Evolutionary conservation across 2,113 vertebrate species (phyloP).

Genomic region (Myiozetetes cayanensis): DNA sequence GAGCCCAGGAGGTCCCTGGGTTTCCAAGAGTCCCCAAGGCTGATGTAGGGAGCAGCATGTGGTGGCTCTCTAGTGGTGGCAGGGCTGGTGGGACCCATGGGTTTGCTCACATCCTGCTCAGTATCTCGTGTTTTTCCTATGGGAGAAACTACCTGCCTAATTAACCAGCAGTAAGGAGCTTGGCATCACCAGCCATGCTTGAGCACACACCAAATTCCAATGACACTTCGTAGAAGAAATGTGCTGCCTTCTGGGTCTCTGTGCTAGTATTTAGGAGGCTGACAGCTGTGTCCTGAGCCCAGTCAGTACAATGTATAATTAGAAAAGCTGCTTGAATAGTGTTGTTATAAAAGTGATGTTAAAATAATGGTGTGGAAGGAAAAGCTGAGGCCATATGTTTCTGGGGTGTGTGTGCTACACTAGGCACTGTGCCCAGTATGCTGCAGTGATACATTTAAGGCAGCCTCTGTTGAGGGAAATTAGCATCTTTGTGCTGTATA

Average conservation of each 20-base stretch:
- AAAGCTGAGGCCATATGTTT: not conserved
- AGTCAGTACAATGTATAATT: not conserved
- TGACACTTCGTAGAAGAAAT: not conserved
- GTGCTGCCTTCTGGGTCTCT: conserved; percentile 15
- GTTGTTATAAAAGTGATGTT: conserved; percentile 9
- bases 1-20: not conserved
- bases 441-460: not conserved
- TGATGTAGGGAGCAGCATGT: not conserved
- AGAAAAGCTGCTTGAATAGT: conserved; percentile 9
- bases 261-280: conserved; percentile 5
- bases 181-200: not conserved
- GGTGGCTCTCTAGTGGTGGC: fast-evolving
- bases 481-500: conserved; percentile 25
- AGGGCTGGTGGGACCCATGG: not conserved
- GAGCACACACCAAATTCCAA: not conserved
- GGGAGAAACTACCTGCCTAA: conserved; percentile 33
- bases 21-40: not conserved
- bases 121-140: not conserved
- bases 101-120: not conserved
- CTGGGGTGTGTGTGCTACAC: not conserved
- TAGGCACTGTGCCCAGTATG: not conserved
- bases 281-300: not conserved
- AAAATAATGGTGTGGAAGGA: conserved; percentile 28
- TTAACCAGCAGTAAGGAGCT: not conserved
- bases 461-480: conserved; percentile 36